These are phyloP conservation scores for Eretmochelys imbricata DNA, from an alignment of 2,113 vertebrate species.

Conservation along the genomic window DNA sequence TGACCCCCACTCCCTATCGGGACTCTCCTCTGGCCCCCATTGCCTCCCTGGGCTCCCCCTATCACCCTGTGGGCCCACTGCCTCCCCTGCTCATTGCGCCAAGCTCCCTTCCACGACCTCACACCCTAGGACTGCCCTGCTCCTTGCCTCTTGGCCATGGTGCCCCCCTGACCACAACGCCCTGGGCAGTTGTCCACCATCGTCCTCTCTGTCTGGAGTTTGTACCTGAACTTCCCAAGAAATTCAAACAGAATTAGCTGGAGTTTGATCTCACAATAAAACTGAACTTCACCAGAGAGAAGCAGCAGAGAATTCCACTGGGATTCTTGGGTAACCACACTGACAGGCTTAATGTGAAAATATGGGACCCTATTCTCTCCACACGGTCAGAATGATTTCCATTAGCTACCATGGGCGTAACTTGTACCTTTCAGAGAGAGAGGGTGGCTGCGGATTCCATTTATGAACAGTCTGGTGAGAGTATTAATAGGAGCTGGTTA, in stretches of 20 bases:
- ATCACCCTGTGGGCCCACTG: no score
- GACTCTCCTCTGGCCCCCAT: no score
- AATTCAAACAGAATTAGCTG: background rate
- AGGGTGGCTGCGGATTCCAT: background rate
- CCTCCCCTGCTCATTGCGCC: no score
- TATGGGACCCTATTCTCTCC: background rate
- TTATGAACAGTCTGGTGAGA: background rate
- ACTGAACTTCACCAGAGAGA: background rate
- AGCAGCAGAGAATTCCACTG: background rate
- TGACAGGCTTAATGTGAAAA: background rate
- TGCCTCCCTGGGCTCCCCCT: no score
- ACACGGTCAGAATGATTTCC: background rate
- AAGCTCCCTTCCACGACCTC: no score
- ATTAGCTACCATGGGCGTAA: background rate
- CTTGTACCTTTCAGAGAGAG: background rate
- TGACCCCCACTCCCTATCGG: no score
- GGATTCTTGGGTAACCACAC: background rate
- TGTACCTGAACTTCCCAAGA: background rate
- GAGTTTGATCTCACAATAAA: background rate
- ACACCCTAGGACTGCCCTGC: no score
- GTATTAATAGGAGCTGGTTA: background rate
- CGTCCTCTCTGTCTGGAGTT: no score
- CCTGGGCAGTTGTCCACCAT: no score
- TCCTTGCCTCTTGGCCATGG: no score
- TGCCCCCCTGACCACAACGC: no score